Evolutionary conservation across 2,888 invertebrate species (phyloP), one percentile per base, ranked within the genome.

Genomic region (Smittia sp.): DNA sequence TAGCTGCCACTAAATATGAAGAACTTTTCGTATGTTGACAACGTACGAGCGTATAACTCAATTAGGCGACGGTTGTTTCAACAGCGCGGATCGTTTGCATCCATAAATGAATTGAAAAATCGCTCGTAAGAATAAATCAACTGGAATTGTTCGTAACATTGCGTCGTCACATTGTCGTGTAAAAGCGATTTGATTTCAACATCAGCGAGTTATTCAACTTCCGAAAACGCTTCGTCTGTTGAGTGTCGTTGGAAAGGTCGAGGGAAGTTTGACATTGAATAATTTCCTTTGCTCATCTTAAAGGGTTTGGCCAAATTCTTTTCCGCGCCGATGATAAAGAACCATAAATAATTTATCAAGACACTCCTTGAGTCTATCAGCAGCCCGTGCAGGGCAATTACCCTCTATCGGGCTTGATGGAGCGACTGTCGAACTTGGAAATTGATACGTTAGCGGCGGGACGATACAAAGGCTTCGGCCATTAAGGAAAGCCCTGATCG

Each of bases 31-130:
- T n/a, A 11, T 46, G n/a, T 3, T 13, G 3, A 46, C 15, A 11
- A 46, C 11, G 2, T n/a, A 46, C 46, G 6, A 3, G 46, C n/a
- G 15, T 15, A 13, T 46, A n/a, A 46, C 15, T 46, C 46, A 46
- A 46, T 46, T 46, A 46, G 15, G 46, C n/a, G 11, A 15, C 46
- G 15, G 15, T 32, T 32, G 15, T 15, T 46, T 46, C 46, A 46
- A 46, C 46, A 46, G 15, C 46, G 11, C 46, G 15, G 32, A 46
- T 15, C 46, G n/a, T 46, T 46, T 46, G 15, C n/a, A 46, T 46
- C 3, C n/a, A 46, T 46, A 46, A 46, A 46, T 46, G 46, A 46
- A n/a, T 46, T 46, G 15, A 46, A 46, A 46, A 46, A 46, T 46
- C 15, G n/a, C n/a, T 11, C 15, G 46, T 46, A 46, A 46, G 11